Conservation (phyloP, 2,113 vertebrate genomes). For the Ailuropoda melanoleuca region DNA sequence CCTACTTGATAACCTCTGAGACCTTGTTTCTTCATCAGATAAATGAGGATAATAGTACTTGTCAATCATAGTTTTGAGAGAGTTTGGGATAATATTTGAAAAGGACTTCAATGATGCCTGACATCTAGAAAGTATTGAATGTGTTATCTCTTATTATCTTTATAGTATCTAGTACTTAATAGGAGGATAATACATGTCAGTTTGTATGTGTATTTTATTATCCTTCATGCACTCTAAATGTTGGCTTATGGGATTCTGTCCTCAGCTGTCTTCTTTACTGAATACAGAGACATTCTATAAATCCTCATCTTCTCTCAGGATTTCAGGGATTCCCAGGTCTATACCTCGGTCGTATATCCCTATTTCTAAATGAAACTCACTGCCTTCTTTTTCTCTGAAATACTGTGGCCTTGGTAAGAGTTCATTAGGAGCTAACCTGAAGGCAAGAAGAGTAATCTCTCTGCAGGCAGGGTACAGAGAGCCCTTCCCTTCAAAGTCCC, state of each 20-base stretch:
- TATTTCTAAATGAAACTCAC: not conserved
- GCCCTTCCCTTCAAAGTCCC: too few species aligned
- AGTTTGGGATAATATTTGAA: not conserved
- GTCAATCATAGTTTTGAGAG: not conserved
- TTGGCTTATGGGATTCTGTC: not conserved
- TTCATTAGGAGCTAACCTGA: not conserved
- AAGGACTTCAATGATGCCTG: not conserved
- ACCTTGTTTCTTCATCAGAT: not conserved
- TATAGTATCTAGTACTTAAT: not conserved
- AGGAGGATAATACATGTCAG: not conserved
- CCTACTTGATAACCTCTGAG: not conserved
- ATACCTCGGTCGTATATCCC: not conserved
- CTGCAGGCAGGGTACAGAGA: not conserved
- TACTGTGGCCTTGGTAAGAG: not conserved
- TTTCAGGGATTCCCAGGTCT: not conserved
- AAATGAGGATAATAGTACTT: not conserved
- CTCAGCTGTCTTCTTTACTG: not conserved
- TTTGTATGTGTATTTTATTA: slow-evolving; percentile 10
- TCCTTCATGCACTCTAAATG: not conserved
- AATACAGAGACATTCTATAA: not conserved
- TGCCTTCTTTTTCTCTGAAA: not conserved
- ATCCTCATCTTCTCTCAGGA: not conserved
- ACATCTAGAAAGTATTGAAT: not conserved
- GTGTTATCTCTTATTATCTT: not conserved
- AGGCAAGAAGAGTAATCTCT: not conserved